Evolutionary conservation across 2,113 vertebrate genomes (phyloP), one percentile per base, ranked within the genome.

Genomic region (Rafetus swinhoei): DNA sequence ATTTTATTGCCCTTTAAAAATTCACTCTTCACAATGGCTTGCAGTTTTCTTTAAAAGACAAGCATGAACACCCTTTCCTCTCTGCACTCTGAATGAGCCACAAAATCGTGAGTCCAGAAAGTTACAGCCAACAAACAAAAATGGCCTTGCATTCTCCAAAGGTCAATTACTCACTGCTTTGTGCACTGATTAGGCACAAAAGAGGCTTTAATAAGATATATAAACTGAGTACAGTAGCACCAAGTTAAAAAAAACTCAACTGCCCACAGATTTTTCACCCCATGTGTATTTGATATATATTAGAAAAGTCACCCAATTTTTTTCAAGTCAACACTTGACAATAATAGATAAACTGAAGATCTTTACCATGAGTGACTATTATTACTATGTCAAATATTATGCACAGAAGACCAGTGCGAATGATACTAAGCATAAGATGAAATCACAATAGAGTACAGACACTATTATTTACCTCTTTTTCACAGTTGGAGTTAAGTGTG

Each of bases 401-500:
- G 35, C 24, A 9, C 45, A 62, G 79, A 21, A 85, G 74, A 16
- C 0, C 72, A 87, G 27, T 57, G 29, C 27, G 19, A 45, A 65
- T 0, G 1, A 3, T 16, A 7, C 60, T 86, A 62, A 10, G 18
- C 7, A 2, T 11, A 4, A 21, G 29, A 88, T 53, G 0, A 74
- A 0, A 0, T 35, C n/a, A 14, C 2, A 56, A 18, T 0, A 90
- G 39, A 76, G 89, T 0, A 0, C 59, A 62, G 91, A 84, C 86
- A 84, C 91, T 84, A 5, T 39, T 32, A 95, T 91, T 97, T 98
- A 99, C 99, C 98, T 99, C 99, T 97, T 99, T 99, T 96, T 99
- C 99, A 94, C 98, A 99, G 98, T 98, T 99, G 97, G 98, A 98
- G 98, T 99, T 99, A 80, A 99, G 98, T 89, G 99, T 99, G 91